Base-by-base conservation (phyloP, 2,113 vertebrate genomes). In the Heteronetta atricapilla region DNA sequence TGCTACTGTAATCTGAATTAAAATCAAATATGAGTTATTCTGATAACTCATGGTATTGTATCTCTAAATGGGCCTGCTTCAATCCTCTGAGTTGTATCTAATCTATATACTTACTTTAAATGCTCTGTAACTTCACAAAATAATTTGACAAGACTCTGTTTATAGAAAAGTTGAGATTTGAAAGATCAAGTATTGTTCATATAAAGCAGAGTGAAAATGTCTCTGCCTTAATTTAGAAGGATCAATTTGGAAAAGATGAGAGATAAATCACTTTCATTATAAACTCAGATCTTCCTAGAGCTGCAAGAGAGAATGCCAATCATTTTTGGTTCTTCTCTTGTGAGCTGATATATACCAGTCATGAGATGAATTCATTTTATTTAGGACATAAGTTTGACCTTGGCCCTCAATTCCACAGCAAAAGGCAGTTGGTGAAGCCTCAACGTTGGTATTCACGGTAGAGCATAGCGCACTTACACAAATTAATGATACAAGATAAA, bases 241-340 rank as follows among this genome's bases (percentile, higher is more conserved):
- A 95, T 96, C 93, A 92, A 23, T 95, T 95, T 96, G 55, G 83
- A 69, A 93, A 90, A 95, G 86, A 89, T 95, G 87, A 93, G 94
- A 88, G 89, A 95, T 60, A 97, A 97, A 96, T 96, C 85, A 64
- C 80, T 94, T 96, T 93, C 91, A 91, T 95, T 96, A 96, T 88
- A 75, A 83, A 94, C 88, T 90, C 91, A 62, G 87, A 88, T 92
- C 80, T 94, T 94, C 67, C 52, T 79, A 26, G 34, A 82, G 63
- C 90, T 86, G 60, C 13, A 15, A 48, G 80, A 96, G 67, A 55
- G 79, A 91, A 73, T 93, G 91, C 86, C 95, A 95, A 78, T 97
- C 95, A 95, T 77, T 92, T 67, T 46, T 70, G 72, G 69, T 76
- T 66, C 67, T 95, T 92, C 76, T 95, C 66, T 64, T 93, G 82